Evolutionary conservation across 2,113 vertebrate genomes (phyloP).

Genomic region (Nothoprocta perdicaria): DNA sequence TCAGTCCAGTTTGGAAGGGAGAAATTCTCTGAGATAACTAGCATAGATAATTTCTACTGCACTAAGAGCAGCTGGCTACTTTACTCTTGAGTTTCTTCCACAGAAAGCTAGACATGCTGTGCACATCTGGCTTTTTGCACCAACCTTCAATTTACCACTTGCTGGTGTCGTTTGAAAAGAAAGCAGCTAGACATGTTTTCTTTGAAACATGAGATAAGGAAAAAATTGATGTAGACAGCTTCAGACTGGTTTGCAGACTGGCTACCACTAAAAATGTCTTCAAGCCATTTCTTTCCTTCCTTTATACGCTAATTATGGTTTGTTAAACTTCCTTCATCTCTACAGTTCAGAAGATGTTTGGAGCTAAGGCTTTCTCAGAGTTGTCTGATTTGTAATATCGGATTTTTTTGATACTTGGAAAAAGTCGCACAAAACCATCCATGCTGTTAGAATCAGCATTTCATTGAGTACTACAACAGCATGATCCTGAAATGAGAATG

Average conservation of each 20-base stretch:
- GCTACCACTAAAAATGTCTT: not conserved
- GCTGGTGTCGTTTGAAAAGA: too few relatives aligned
- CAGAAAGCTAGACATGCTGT: not conserved
- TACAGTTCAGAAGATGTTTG: not conserved
- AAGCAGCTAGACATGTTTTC: not conserved
- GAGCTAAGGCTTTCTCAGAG: not conserved
- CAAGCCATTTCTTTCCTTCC: not conserved
- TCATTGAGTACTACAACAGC: rapidly evolving
- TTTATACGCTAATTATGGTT: not conserved
- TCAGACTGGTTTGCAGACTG: not conserved
- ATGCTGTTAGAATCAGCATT: not conserved
- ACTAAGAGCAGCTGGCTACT: not conserved
- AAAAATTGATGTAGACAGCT: not conserved
- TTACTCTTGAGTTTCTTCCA: not conserved
- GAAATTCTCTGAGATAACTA: too few relatives aligned
- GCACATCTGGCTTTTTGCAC: not conserved
- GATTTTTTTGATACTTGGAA: not conserved
- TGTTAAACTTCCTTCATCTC: not conserved
- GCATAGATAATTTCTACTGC: too few relatives aligned
- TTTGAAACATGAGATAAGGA: not conserved
- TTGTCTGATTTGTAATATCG: not conserved
- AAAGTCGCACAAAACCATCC: not conserved
- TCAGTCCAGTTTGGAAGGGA: too few relatives aligned
- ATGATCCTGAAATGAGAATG: not conserved
- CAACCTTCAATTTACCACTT: not conserved